Evolutionary conservation across 2,888 invertebrate species (phyloP).

Genomic region (Timema podura): DNA sequence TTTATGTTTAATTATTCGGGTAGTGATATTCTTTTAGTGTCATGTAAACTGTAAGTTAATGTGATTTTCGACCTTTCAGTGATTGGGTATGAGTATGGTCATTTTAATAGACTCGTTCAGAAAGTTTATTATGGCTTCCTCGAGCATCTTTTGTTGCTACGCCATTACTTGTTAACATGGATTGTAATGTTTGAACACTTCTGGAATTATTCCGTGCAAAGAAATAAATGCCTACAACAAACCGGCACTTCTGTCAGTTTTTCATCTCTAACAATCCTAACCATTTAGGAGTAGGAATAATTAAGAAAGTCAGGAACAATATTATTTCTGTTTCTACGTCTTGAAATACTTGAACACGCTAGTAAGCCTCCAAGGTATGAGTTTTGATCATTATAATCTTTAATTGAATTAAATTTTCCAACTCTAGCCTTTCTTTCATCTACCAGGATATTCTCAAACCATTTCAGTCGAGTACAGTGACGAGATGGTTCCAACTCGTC

Average conservation of each 20-base stretch:
- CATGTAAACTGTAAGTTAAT: not conserved
- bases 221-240: not conserved
- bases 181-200: not conserved
- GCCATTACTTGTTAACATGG: not conserved
- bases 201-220: not conserved
- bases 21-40: not conserved
- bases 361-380: not conserved
- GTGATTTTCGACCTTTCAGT: not conserved
- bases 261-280: not conserved
- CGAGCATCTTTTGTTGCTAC: not conserved
- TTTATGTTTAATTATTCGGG: not conserved
- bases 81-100: not conserved
- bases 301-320: not conserved
- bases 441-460: not conserved
- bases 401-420: not conserved
- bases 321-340: not conserved
- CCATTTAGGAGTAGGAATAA: not conserved
- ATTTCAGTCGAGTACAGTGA: slow-evolving; percentile 8
- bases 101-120: not conserved
- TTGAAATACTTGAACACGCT: not conserved
- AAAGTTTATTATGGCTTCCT: not conserved
- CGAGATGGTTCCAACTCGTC: not conserved
- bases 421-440: not conserved
- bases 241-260: not conserved
- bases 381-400: not conserved